Percentiles rank a stretch among this genome's conserved stretches.
Evolutionary conservation across 2,113 vertebrate species (phyloP).

Genomic region (Platanista minor): DNA sequence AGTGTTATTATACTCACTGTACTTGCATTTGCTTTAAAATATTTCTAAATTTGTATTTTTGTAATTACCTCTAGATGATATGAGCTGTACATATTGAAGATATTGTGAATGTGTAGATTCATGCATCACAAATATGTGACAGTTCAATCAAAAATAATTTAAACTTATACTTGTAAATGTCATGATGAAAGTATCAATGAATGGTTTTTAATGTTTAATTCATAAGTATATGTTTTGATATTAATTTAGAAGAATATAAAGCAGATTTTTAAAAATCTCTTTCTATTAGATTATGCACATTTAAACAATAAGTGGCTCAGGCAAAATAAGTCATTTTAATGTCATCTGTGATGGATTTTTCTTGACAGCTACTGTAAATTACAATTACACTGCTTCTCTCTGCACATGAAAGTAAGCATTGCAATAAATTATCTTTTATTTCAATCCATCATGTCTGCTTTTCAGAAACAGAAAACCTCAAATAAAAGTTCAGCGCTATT

Average conservation of each 20-base stretch:
- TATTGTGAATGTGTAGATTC: conserved; percentile 53
- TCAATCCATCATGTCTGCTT: conserved; percentile 88
- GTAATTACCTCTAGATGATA: conserved; percentile 52
- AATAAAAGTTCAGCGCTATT: conserved; percentile 85
- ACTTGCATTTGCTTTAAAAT: conserved; percentile 38
- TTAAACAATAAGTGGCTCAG: conserved; percentile 88
- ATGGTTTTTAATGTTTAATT: conserved; percentile 84
- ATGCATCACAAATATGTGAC: conserved; percentile 62
- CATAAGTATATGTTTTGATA: conserved; percentile 86
- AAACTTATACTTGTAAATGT: conserved; percentile 72
- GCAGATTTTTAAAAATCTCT: conserved; percentile 78
- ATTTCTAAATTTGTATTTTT: conserved; percentile 60
- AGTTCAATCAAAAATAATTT: conserved; percentile 78
- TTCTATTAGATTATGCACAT: conserved; percentile 87
- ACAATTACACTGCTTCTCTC: conserved; percentile 87
- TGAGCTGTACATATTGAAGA: conserved; percentile 41
- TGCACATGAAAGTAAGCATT: conserved; percentile 87
- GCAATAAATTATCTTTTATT: conserved; percentile 92
- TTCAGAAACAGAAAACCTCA: conserved; percentile 84
- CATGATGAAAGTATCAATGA: conserved; percentile 82
- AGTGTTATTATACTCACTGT: not conserved
- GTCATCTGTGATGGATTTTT: conserved; percentile 87
- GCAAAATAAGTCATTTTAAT: conserved; percentile 91
- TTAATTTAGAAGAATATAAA: conserved; percentile 86
- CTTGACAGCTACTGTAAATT: conserved; percentile 90